A percentile compares a stretch with the other conserved stretches of the same genome.
phyloP scores from a whole-genome alignment of 2,888 invertebrate species.

The Tenthredo amoena region DNA sequence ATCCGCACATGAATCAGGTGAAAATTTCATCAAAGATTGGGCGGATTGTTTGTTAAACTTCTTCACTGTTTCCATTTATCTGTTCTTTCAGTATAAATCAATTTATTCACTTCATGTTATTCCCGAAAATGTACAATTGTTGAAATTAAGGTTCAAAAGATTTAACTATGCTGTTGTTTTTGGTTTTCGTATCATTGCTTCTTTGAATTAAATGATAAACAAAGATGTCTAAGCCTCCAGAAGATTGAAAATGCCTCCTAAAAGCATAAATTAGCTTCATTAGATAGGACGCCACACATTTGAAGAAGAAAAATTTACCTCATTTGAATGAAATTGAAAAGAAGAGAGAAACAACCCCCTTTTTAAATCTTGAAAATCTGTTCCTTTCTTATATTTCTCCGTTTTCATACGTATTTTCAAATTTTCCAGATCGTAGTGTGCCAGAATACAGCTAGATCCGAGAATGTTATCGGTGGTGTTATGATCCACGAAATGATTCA shows the following conservation, averaged over 20 bases:
- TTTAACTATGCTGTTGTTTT: too few relatives aligned
- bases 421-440: conserved; percentile 91
- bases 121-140: not conserved
- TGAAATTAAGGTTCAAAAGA: not conserved
- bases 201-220: not conserved
- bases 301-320: conserved; percentile 19
- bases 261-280: not conserved
- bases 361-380: not conserved
- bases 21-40: conserved; percentile 59
- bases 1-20: conserved; percentile 90
- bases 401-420: conserved; percentile 3
- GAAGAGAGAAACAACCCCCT: conserved; percentile 33
- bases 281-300: not conserved
- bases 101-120: not conserved
- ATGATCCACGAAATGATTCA: conserved; percentile 96
- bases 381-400: conserved; percentile 41
- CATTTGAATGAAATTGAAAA: conserved; percentile 67
- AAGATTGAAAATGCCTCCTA: not conserved
- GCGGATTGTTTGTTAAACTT: not conserved
- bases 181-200: too few relatives aligned
- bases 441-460: conserved; percentile 88
- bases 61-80: not conserved
- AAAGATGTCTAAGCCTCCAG: too few relatives aligned
- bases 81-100: not conserved
- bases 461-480: conserved; percentile 88